Base-by-base conservation (phyloP, 2,797 vertebrate species). In the Gobionotothen gibberifrons region DNA sequence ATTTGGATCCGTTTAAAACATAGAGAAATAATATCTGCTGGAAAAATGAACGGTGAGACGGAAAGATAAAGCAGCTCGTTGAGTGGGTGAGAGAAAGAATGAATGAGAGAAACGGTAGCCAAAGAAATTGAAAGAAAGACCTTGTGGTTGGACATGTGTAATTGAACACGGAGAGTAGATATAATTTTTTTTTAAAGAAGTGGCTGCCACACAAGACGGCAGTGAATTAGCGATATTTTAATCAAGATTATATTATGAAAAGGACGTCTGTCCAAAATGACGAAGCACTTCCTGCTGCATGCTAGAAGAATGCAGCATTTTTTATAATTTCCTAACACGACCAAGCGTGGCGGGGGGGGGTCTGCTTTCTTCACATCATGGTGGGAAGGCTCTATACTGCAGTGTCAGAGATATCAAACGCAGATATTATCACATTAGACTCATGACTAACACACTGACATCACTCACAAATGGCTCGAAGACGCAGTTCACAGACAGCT, bases 1-100 rank as follows among this genome's bases (percentile, higher is more conserved):
- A 74, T 68, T 77, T 32, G 82, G 46, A 82, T 36, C 40, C 46
- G 48, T 69, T 71, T 29, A 15, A 72, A 65, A 82, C 81, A 69
- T 19, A 69, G 9, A 62, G 47, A 85, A 72, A 65, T 46, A 36
- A 53, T 17, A 78, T 67, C 32, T 58, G 39, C 40, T 64, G 43
- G 58, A 81, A 67, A 32, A 69, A 67, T 65, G 60, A 77, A 69
- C 65, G 74, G 43, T 65, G 32, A 72, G 59, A 44, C 17, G 55
- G 52, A 59, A 52, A n/a, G 42, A 54, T 58, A 63, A 42, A 48
- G 58, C 62, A 58, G 58, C 29, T 59, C 54, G 43, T 10, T 56
- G 57, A 73, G 60, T 62, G 48, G 72, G 66, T 26, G 39, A 47
- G 21, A 40, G 57, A 81, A 61, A 47, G 46, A 71, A 29, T 42